Evolutionary conservation across 2,888 invertebrate genomes (phyloP).

Genomic region (Acanthosoma haemorrhoidale): DNA sequence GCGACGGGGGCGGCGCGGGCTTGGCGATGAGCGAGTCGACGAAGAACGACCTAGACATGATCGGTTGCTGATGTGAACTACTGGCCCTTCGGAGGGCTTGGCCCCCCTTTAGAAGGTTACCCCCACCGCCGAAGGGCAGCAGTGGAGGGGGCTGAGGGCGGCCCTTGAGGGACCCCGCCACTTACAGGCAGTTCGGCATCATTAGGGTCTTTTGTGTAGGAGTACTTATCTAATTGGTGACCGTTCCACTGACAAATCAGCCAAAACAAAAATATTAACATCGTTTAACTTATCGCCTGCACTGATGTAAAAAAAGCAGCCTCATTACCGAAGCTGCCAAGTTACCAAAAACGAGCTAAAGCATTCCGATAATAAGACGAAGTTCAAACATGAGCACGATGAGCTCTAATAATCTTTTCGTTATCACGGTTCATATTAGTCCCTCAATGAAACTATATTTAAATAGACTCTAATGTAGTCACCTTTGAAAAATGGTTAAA

Average conservation of each 20-base stretch:
- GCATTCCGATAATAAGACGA: no score
- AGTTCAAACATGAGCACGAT: no score
- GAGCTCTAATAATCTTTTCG: no score
- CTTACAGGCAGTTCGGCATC: neutral
- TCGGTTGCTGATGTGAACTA: neutral
- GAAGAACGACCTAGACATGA: constrained; percentile 74
- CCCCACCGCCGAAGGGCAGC: neutral
- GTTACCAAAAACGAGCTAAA: no score
- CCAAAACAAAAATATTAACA: no score
- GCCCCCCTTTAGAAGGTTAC: constrained; percentile 9
- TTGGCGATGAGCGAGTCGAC: constrained; percentile 68
- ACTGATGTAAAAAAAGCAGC: no score
- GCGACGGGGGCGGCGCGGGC: constrained; percentile 48
- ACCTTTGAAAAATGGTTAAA: no score
- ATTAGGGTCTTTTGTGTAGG: neutral
- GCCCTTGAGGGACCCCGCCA: constrained; percentile 1
- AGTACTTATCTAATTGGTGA: neutral
- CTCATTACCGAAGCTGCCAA: no score
- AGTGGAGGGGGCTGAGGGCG: neutral
- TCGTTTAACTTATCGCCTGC: no score
- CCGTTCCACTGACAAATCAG: neutral
- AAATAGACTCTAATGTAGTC: no score
- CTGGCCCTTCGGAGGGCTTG: neutral
- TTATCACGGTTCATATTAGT: no score
- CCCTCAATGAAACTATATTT: no score